Conservation (phyloP, 2,797 vertebrate genomes). For the Xiphophorus birchmanni region DNA sequence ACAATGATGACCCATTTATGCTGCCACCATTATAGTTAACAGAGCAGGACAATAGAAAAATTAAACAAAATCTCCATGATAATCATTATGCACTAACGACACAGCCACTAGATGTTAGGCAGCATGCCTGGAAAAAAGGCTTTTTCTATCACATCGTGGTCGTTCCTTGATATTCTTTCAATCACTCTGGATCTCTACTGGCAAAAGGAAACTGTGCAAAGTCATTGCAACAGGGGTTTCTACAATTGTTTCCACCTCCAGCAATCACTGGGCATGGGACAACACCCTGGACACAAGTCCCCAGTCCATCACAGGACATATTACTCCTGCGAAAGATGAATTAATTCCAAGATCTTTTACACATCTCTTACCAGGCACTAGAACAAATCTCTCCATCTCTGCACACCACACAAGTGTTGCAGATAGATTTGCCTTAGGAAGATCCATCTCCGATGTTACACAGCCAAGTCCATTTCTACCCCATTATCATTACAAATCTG, state of each 20-base stretch:
- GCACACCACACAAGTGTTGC: conserved; percentile 25
- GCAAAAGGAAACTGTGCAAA: not conserved
- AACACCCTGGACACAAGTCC: not conserved
- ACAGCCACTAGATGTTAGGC: not conserved
- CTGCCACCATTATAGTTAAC: not conserved
- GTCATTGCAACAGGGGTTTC: not conserved
- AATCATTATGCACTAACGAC: not conserved
- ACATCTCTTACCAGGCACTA: not conserved
- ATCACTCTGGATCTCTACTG: not conserved
- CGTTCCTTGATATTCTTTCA: not conserved
- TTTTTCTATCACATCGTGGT: not conserved
- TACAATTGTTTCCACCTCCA: not conserved
- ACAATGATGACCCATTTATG: not conserved
- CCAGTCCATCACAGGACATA: not conserved
- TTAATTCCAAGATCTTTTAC: not conserved
- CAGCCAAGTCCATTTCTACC: conserved; percentile 65
- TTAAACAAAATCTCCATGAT: not conserved
- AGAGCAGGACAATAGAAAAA: not conserved
- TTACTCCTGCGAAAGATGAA: not conserved
- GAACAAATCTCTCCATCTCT: not conserved
- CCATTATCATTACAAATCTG: conserved; percentile 81
- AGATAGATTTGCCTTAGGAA: conserved; percentile 57
- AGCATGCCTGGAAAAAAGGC: not conserved
- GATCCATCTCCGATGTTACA: conserved; percentile 69
- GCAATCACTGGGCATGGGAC: not conserved